Base-by-base conservation (phyloP, 2,113 vertebrate genomes). In the Bolborhynchus lineola region DNA sequence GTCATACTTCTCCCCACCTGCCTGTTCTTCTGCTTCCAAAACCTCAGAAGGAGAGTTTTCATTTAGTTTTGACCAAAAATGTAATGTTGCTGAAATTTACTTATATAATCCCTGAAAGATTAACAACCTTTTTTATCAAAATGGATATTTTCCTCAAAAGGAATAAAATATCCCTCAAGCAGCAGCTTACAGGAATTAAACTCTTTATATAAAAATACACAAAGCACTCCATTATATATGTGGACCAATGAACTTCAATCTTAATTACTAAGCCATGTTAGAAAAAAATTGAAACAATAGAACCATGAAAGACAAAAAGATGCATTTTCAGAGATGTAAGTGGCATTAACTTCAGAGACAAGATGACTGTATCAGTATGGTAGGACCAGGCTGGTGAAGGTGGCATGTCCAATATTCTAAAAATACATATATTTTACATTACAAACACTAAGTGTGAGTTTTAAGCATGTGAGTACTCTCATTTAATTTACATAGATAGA, bases 1-100 rank as follows among this genome's bases (percentile, higher is more conserved):
- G 67, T 93, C 91, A 87, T 65, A 77, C 41, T 76, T 25, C 75
- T 91, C 60, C 41, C 72, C 82, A 94, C 81, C 63, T 87, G 74
- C 91, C 70, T 77, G 28, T 33, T 90, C 53, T 95, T 91, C 75
- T 85, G 82, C 46, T 92, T 87, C 89, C 62, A 94, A 82, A 94
- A 69, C 25, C 57, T 69, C 65, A 47, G 39, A 79, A 76, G 60
- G 16, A 93, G 37, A 89, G 14, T 83, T 92, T 83, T 82, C 20
- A 78, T 74, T 74, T 84, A 68, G 39, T 63, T 90, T 55, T 91
- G 26, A 86, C 47, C 42, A 46, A 75, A 86, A 92, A 47, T 16
- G 28, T 19, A 55, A 92, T 15, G 21, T 41, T 83, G 63, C 37
- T 74, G 49, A 65, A 77, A 80, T 88, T 93, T 71, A 87, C 26